Conservation (phyloP, 1,140 invertebrate genomes). For the Penaeus chinensis region DNA sequence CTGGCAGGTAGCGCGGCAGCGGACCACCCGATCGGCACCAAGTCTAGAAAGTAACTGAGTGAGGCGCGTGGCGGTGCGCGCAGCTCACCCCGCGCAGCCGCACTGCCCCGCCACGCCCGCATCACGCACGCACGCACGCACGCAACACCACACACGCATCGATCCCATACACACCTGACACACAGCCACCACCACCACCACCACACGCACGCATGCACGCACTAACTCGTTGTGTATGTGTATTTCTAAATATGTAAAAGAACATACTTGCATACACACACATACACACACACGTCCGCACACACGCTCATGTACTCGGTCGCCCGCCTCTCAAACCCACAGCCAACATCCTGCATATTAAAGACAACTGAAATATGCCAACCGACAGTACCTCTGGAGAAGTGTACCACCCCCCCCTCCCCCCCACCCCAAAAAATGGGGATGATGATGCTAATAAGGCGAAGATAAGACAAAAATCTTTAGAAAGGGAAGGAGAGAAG, state of each 20-base stretch:
- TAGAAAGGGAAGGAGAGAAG: too few relatives aligned
- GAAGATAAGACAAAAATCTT: too few relatives aligned
- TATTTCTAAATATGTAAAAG: background rate
- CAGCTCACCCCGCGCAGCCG: slow-evolving; percentile 44
- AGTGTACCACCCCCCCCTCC: too few relatives aligned
- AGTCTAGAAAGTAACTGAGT: slow-evolving; percentile 48
- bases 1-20: slow-evolving; percentile 31
- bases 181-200: slow-evolving; percentile 30
- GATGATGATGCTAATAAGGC: too few relatives aligned
- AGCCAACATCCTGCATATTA: too few relatives aligned
- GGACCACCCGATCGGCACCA: slow-evolving; percentile 31
- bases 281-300: background rate
- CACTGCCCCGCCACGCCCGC: slow-evolving; percentile 54
- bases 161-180: slow-evolving; percentile 26
- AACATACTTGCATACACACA: background rate
- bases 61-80: slow-evolving; percentile 12
- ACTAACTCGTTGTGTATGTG: slow-evolving; percentile 10
- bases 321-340: background rate
- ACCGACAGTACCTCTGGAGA: too few relatives aligned
- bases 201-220: slow-evolving; percentile 24
- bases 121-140: slow-evolving; percentile 53
- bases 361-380: too few relatives aligned
- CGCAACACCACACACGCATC: slow-evolving; percentile 38
- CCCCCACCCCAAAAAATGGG: too few relatives aligned
- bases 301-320: background rate